Conservation (phyloP, 2,113 vertebrate species). For the Gambusia affinis region DNA sequence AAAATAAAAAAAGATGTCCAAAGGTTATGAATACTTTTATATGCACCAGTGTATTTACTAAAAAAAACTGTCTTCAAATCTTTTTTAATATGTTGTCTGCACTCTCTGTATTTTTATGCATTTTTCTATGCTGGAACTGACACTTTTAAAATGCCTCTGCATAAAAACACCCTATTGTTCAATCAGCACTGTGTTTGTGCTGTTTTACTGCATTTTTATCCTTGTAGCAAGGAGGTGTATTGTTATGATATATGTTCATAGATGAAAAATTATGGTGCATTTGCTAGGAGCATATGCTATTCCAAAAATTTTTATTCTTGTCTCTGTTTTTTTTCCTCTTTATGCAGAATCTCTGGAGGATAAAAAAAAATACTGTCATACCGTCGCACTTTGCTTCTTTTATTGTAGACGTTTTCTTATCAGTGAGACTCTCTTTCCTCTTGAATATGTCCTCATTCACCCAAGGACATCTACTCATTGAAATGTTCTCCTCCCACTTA, state of each 20-base stretch:
- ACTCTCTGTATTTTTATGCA: constrained; percentile 11
- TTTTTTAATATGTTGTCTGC: too few relatives aligned
- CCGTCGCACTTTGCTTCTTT: constrained; percentile 66
- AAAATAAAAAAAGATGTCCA: too few relatives aligned
- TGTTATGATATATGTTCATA: constrained; percentile 54
- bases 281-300: constrained; percentile 51
- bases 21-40: too few relatives aligned
- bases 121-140: constrained; percentile 23
- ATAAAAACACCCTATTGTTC: constrained; percentile 38
- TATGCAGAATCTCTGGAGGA: constrained; percentile 68
- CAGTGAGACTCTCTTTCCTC: constrained; percentile 65
- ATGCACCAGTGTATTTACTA: too few relatives aligned
- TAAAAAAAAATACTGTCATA: constrained; percentile 63
- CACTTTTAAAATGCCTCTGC: constrained; percentile 50
- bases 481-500: constrained; percentile 79
- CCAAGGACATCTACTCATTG: constrained; percentile 71
- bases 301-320: constrained; percentile 66
- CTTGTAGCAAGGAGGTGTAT: constrained; percentile 7
- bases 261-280: constrained; percentile 47
- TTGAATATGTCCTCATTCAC: constrained; percentile 78
- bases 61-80: too few relatives aligned
- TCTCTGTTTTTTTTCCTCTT: constrained; percentile 59
- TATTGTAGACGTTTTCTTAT: constrained; percentile 72
- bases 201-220: neutral
- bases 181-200: constrained; percentile 21